Evolutionary conservation across 2,113 vertebrate species (phyloP), one percentile per base, ranked within the genome.

Genomic region (Engraulis encrasicolus): DNA sequence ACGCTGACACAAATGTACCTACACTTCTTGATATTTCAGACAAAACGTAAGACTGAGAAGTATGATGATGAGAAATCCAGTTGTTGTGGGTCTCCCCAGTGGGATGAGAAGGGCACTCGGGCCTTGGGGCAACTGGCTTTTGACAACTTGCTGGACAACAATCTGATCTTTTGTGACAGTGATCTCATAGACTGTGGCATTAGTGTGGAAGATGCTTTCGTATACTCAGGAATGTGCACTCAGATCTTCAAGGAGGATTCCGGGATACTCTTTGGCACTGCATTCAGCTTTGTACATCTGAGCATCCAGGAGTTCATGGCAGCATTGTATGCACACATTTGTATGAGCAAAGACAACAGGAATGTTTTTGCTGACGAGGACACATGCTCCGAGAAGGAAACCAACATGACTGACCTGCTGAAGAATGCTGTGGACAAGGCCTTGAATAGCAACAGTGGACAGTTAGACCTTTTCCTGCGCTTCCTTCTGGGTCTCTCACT

Each of bases 271-370:
- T 17, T 15, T 40, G 40, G 38, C 31, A 81, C 15, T 12, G 85
- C 71, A 20, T 86, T 83, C 45, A 50, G 50, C 6, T 86, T 86
- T 80, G 81, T 86, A 20, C 81, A 86, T 31, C 19, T 71, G 31
- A 83, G 27, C 61, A 71, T 71, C 15, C 61, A 71, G 12, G 61
- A 71, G 27, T 71, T 71, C 27, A 31, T 71, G 11, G 23, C 61
- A 4, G 61, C 61, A 14, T 34, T 71, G 27, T 71, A 71, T 15
- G 2, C 61, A 34, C 11, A 34, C 61, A 71, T 71, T 23, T 34
- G 0, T 14, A 15, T 71, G 9, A 15, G 34, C 23, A 11, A 71
- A 71, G 7, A 71, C 11, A 7, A 34, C 27, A 71, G 2, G 14
- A 71, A 71, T 71, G 27, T 71, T 71, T 71, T 71, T 71, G 61